Percentiles rank a stretch among this genome's conserved stretches.
Conservation (phyloP, 2,797 vertebrate species). For the Macroramphosus scolopax region DNA sequence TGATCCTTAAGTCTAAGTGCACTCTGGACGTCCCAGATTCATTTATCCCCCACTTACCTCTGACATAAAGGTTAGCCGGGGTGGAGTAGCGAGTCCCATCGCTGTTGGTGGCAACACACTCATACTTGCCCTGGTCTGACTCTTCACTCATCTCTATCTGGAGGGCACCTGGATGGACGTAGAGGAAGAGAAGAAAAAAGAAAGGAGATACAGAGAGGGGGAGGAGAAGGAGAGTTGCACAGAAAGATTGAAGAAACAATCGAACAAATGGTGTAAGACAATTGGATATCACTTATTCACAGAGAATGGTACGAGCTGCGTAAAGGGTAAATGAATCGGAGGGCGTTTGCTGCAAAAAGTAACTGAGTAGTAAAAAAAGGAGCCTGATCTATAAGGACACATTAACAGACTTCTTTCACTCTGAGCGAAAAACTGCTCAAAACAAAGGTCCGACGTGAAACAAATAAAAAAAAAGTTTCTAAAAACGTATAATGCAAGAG, state of each 20-base stretch:
- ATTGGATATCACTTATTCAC: slow-evolving; percentile 73
- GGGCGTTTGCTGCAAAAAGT: slow-evolving; percentile 75
- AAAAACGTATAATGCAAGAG: slow-evolving; percentile 83
- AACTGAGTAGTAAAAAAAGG: slow-evolving; percentile 47
- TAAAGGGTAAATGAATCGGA: slow-evolving; percentile 81
- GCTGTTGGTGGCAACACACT: slow-evolving; percentile 99
- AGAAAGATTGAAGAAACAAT: slow-evolving; percentile 50
- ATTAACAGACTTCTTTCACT: slow-evolving; percentile 48
- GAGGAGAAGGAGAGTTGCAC: slow-evolving; percentile 33
- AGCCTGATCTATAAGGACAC: slow-evolving; percentile 52
- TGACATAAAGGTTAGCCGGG: slow-evolving; percentile 98
- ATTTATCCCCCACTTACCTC: slow-evolving; percentile 83
- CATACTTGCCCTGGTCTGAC: slow-evolving; percentile 99
- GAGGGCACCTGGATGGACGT: slow-evolving; percentile 88
- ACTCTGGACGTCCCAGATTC: too few relatives aligned
- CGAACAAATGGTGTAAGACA: slow-evolving; percentile 35
- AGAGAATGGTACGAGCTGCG: slow-evolving; percentile 86
- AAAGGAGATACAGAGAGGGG: slow-evolving; percentile 22
- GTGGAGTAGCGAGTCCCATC: slow-evolving; percentile 98
- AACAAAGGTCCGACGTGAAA: slow-evolving; percentile 70
- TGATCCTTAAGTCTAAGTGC: too few relatives aligned
- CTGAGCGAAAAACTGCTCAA: slow-evolving; percentile 47
- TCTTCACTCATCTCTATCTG: slow-evolving; percentile 99
- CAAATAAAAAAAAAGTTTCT: slow-evolving; percentile 75
- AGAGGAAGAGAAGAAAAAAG: slow-evolving; percentile 60